A percentile compares a stretch with the other conserved stretches of the same genome.
These are phyloP conservation scores for Tyria jacobaeae DNA, from an alignment of 2,888 invertebrate species.

Conservation along the genomic window DNA sequence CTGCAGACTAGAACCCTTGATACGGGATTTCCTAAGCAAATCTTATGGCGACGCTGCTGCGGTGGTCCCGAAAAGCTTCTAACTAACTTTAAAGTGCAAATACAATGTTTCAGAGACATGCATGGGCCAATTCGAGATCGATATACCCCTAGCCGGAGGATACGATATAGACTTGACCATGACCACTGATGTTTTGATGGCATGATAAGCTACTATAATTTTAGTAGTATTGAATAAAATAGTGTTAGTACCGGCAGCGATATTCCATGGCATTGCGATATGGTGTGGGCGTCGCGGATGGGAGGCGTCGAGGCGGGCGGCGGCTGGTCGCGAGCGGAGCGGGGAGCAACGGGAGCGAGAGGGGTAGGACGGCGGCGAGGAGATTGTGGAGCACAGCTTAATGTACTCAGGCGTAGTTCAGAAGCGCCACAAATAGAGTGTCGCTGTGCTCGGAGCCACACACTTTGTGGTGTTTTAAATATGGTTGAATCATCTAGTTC, in stretches of 20 bases:
- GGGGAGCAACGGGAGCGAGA: constrained; percentile 53
- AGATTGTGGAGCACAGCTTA: constrained; percentile 27
- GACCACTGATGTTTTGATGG: constrained; percentile 59
- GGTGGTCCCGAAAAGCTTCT: constrained; percentile 60
- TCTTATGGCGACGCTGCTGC: constrained; percentile 40
- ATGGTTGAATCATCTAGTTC: constrained; percentile 76
- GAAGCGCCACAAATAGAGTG: constrained; percentile 73
- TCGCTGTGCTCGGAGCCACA: constrained; percentile 72
- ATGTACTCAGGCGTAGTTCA: constrained; percentile 53
- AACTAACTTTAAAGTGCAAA: constrained; percentile 52
- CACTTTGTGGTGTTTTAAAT: constrained; percentile 79
- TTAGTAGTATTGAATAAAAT: constrained; percentile 84
- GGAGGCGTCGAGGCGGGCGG: constrained; percentile 76
- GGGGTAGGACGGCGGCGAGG: constrained; percentile 44
- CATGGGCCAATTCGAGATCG: constrained; percentile 56
- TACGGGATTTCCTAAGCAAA: constrained; percentile 43
- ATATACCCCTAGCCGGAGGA: constrained; percentile 38
- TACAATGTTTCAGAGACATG: constrained; percentile 59
- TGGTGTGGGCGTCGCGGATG: constrained; percentile 81
- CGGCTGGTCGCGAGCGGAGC: constrained; percentile 71
- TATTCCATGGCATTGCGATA: constrained; percentile 85
- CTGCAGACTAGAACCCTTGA: constrained; percentile 28
- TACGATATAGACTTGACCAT: constrained; percentile 49
- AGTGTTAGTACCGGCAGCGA: constrained; percentile 88
- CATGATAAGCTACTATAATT: constrained; percentile 72